A percentile compares a stretch with the other conserved stretches of the same genome.
Evolutionary conservation across 2,888 invertebrate genomes (phyloP).

Genomic region (Drosophila melanosoma): DNA sequence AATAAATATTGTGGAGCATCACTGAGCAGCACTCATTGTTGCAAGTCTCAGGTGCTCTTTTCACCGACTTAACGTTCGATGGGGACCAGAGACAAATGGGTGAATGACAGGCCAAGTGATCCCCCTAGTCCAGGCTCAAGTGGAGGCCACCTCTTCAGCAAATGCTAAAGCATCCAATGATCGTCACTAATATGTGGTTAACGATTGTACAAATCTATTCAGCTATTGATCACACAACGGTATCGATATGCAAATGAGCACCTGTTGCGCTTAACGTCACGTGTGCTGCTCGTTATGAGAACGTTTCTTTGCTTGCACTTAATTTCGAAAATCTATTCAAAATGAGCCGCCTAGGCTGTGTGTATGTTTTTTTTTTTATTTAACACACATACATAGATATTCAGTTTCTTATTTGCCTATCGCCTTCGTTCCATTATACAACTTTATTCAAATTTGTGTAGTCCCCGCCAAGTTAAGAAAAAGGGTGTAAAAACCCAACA

Average conservation of each 20-base stretch:
- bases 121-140: conserved; percentile 41
- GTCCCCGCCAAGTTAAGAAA: conserved; percentile 39
- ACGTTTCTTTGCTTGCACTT: conserved; percentile 53
- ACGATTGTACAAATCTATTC: conserved; percentile 52
- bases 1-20: conserved; percentile 53
- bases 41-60: conserved; percentile 68
- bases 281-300: conserved; percentile 54
- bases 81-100: conserved; percentile 64
- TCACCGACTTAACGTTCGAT: conserved; percentile 36
- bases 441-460: conserved; percentile 73
- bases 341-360: conserved; percentile 52
- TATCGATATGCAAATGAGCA: conserved; percentile 59
- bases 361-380: conserved; percentile 17
- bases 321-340: conserved; percentile 53
- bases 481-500: conserved; percentile 50
- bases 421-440: conserved; percentile 65
- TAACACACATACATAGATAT: conserved; percentile 27
- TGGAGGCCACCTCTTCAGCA: conserved; percentile 52
- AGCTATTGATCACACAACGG: conserved; percentile 37
- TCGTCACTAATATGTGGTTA: conserved; percentile 35
- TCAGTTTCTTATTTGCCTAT: conserved; percentile 51
- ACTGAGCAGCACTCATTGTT: conserved; percentile 56
- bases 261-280: conserved; percentile 58
- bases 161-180: conserved; percentile 42
- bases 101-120: conserved; percentile 52